Evolutionary conservation across 2,888 invertebrate species (phyloP), one percentile per base, ranked within the genome.

Genomic region (Trichogramma evanescens): DNA sequence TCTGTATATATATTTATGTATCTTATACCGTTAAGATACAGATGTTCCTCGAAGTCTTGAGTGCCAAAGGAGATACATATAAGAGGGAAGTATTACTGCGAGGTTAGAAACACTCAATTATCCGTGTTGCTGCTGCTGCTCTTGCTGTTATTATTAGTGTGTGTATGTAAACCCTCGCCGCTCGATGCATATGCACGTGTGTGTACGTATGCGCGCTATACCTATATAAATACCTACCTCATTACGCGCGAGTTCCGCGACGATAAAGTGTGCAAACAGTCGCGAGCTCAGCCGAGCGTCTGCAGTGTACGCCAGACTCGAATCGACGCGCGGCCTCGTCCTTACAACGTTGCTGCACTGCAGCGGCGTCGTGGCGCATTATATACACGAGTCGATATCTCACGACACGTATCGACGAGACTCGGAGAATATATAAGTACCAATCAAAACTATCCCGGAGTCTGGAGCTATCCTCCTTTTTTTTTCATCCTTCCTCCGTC

Each of bases 341-440:
- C 26, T 26, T 26, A 26, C 26, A 26, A 26, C 26, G 26, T 26
- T 26, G 26, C 2, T 13, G 13, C 26, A 26, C 26, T 2, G 26
- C 26, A 26, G 26, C 26, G 26, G 26, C 26, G 26, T 26, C 26
- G 26, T 26, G 26, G 26, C 26, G 26, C 2, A 26, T 26, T 26
- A 26, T 26, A 26, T 26, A 26, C 26, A 26, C 2, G 26, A 65
- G 67, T 56, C 65, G 68, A 64, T 70, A 71, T 71, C 69, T 70
- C 64, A 67, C 66, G 64, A 63, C 67, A 62, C 59, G 59, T 55
- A 57, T 58, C 41, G 50, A 40, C 38, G 6, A 42, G 10, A 59
- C 64, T 70, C 74, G 75, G 75, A 74, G 76, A 77, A 77, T 76
- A 26, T 74, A 70, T 71, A 73, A 70, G 71, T 72, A 72, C 72